Conservation (phyloP, 2,797 vertebrate genomes). For the Rhyacichthys aspro region DNA sequence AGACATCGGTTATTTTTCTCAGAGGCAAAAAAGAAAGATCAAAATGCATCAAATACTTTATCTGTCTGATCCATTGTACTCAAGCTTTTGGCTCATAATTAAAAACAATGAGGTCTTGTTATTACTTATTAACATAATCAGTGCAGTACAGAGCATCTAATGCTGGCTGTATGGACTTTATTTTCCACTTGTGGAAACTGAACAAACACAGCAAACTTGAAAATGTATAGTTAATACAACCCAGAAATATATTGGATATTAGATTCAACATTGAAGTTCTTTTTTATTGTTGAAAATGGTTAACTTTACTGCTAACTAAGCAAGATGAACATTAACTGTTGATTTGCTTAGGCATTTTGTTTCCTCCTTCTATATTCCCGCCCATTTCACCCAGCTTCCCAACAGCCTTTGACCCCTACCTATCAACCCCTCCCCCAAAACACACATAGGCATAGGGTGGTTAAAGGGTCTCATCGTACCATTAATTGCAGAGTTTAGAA, state of each 20-base stretch:
- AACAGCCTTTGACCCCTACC: constrained; percentile 57
- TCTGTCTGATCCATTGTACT: no score
- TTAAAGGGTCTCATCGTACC: constrained; percentile 13
- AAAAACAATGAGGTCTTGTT: no score
- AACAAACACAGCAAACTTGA: neutral
- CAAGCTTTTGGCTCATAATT: no score
- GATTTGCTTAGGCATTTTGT: constrained; percentile 14
- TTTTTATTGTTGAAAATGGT: no score
- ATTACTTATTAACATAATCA: no score
- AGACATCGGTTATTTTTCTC: no score
- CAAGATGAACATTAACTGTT: constrained; percentile 16
- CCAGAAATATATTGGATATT: neutral
- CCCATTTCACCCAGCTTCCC: constrained; percentile 44
- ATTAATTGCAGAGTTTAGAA: constrained; percentile 12
- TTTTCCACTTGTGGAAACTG: constrained; percentile 11
- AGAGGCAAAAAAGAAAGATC: no score
- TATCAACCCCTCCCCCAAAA: constrained; percentile 52
- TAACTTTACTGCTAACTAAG: no score
- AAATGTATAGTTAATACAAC: neutral
- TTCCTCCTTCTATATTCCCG: constrained; percentile 45
- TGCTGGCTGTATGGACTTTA: neutral
- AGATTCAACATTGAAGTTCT: no score
- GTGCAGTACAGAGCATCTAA: no score
- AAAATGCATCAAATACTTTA: no score
- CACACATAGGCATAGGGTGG: constrained; percentile 27